Evolutionary conservation across 2,113 vertebrate species (phyloP).

Genomic region (Gadus macrocephalus): DNA sequence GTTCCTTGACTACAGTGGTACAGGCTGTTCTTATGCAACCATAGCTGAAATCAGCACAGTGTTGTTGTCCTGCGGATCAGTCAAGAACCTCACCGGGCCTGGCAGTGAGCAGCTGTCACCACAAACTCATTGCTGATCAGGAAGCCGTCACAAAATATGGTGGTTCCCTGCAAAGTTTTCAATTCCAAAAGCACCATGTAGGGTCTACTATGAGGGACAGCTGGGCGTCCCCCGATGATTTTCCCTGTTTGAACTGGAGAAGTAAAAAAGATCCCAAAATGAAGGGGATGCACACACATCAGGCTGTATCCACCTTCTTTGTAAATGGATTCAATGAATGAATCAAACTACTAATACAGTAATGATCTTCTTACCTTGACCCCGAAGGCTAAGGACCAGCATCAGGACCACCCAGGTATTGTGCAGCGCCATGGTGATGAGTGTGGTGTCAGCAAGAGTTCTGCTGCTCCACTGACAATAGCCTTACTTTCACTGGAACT

Average conservation of each 20-base stretch:
- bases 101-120: constrained; percentile 65
- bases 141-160: constrained; percentile 63
- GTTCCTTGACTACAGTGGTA: too few relatives aligned
- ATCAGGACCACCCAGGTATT: constrained; percentile 11
- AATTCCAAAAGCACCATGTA: constrained; percentile 60
- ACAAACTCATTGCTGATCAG: constrained; percentile 59
- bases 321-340: too few relatives aligned
- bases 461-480: constrained; percentile 9
- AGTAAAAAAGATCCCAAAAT: too few relatives aligned
- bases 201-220: constrained; percentile 40
- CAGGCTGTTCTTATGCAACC: too few relatives aligned
- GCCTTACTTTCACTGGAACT: not conserved
- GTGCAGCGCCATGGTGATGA: constrained; percentile 32
- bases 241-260: not conserved
- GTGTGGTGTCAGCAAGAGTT: not conserved
- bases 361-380: constrained; percentile 46
- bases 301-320: too few relatives aligned
- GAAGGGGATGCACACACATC: too few relatives aligned
- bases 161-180: too few relatives aligned
- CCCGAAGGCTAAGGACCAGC: constrained; percentile 19
- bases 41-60: not conserved
- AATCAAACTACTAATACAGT: too few relatives aligned
- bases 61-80: not conserved
- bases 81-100: constrained; percentile 32
- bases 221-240: constrained; percentile 43